phyloP scores from a whole-genome alignment of 2,888 invertebrate species.

The Craniophora ligustri region DNA sequence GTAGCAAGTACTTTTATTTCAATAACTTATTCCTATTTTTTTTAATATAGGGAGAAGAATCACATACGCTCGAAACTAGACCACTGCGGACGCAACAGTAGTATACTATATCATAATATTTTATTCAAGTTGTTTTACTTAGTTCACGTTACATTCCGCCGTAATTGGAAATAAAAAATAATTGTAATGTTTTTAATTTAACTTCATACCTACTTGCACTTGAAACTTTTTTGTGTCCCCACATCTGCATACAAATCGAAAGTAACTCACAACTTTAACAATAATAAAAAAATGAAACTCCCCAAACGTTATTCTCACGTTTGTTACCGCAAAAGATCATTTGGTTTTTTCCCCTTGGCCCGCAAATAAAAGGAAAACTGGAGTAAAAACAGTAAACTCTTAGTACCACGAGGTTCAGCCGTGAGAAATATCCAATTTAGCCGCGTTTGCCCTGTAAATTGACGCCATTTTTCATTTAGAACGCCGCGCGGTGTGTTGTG shows the following conservation, averaged over 20 bases:
- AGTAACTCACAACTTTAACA: slow-evolving; percentile 18
- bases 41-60: no score
- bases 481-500: slow-evolving; percentile 72
- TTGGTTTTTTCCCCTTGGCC: slow-evolving; percentile 34
- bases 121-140: no score
- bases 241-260: slow-evolving; percentile 20
- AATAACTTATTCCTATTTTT: no score
- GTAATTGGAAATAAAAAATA: no score
- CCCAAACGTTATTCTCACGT: slow-evolving; percentile 26
- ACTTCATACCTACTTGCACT: no score
- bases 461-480: slow-evolving; percentile 84
- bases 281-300: slow-evolving; percentile 24
- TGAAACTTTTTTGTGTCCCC: background rate
- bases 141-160: no score
- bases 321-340: slow-evolving; percentile 43
- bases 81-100: no score
- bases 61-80: no score
- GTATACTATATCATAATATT: no score
- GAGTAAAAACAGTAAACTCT: slow-evolving; percentile 68
- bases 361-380: slow-evolving; percentile 49
- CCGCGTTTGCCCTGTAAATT: slow-evolving; percentile 84
- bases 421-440: slow-evolving; percentile 87
- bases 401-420: slow-evolving; percentile 68
- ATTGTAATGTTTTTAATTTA: background rate
- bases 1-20: no score